phyloP scores from a whole-genome alignment of 2,797 vertebrate species.

The Hipposideros larvatus region DNA sequence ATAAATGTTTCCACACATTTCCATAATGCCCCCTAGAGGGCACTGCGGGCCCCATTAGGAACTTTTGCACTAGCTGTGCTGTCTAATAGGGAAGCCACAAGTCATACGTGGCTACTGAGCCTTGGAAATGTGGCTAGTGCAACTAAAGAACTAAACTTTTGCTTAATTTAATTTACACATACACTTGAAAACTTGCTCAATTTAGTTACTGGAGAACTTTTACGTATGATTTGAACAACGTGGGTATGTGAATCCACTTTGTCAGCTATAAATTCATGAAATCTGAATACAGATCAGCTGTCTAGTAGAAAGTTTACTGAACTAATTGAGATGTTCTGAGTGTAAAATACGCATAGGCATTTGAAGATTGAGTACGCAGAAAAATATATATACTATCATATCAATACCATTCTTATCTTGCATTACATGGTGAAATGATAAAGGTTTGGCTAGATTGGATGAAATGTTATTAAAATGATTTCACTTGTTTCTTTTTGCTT shows the following conservation, averaged over 20 bases:
- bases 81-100: background rate
- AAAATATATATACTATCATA: background rate
- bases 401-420: background rate
- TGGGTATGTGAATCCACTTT: background rate
- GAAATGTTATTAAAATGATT: constrained; percentile 18
- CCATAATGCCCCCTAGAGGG: constrained; percentile 34
- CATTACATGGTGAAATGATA: constrained; percentile 6
- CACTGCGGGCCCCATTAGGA: background rate
- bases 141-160: background rate
- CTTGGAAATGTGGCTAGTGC: background rate
- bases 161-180: background rate
- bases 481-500: background rate
- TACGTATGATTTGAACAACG: constrained; percentile 1
- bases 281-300: background rate
- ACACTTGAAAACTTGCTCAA: background rate
- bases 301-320: background rate
- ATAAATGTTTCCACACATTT: background rate
- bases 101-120: background rate
- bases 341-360: background rate
- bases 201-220: background rate
- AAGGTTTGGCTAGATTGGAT: background rate
- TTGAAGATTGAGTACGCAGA: background rate
- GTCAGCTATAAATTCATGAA: background rate
- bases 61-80: background rate
- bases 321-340: background rate